Base-by-base conservation (phyloP, 2,113 vertebrate species). In the Leucopsar rothschildi region DNA sequence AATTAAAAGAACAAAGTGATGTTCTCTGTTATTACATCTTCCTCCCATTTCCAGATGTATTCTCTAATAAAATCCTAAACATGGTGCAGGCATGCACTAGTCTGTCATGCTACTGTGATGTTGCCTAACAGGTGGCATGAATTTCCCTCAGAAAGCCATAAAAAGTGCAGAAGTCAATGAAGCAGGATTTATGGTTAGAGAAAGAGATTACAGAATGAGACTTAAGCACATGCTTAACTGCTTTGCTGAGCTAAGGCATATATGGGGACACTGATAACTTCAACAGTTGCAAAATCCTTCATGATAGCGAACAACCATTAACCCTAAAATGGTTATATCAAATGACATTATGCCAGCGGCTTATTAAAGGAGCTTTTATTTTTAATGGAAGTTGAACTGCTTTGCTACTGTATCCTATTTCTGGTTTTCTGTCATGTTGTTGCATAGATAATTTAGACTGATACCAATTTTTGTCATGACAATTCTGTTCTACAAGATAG, bases 231-330 rank as follows among this genome's bases (percentile, higher is more conserved):
- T 95, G 92, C 82, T 86, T 96, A 97, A 92, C 90, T 88, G 94
- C 70, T 95, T 95, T 95, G 93, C 93, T 95, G 87, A 87, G 90
- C 93, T 93, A 88, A 94, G 96, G 88, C 90, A 18, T 88, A 95
- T 84, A 66, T 73, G 90, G 88, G 79, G 75, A 79, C 86, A 57
- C 84, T 23, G 91, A 96, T 94, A 94, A 96, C 79, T 95, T 94
- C 44, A 90, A 91, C 82, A 86, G 92, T 94, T 91, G 76, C 80
- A 95, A 97, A 95, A 82, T 92, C 97, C 96, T 97, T 95, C 95
- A 80, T 96, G 82, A 93, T 97, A 98, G 97, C 97, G 97, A 98
- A 83, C 64, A 78, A 97, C 96, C 89, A 97, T 98, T 98, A 97
- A 98, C 98, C 96, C 97, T 96, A 77, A 92, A 94, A 96, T 95